Evolutionary conservation across 1,140 invertebrate species (phyloP), one percentile per base, ranked within the genome.

Genomic region (Wasmannia auropunctata): DNA sequence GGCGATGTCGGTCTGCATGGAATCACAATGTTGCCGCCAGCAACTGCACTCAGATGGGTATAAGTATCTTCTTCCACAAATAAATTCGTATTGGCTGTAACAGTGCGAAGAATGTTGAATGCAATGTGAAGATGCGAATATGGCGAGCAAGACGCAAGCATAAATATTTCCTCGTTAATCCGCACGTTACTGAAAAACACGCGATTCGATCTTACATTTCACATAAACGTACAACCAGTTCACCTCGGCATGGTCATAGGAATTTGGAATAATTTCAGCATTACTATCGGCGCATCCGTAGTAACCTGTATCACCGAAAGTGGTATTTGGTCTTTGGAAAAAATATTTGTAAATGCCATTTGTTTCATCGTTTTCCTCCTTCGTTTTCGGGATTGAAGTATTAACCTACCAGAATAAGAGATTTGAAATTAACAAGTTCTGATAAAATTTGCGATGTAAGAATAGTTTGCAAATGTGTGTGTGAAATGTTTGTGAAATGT

Each of bases 1-100:
- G 97, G 97, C 56, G 96, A 96, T 43, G 97, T 96, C 65, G 97
- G 97, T 89, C 96, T 96, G 95, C 97, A 98, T 86, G 97, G 97
- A 88, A 97, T 96, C 19, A 96, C 90, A 16, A 95, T 93, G 63
- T 95, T 93, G 46, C 91, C 92, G 83, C 95, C 95, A 72, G 94
- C 93, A 49, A 91, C 91, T 3, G 93, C 94, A 54, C 88, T 88
- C 28, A 96, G 11, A 22, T 87, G 90, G 19, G 95, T 86, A 28
- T 93, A 91, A 54, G 8, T 86, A 31, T 91, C 93, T 76, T 92
- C 93, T 34, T 95, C 93, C 7, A 95, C 96, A 87, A 97, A 95
- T 70, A 96, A 93, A 89, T 93, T 95, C 37, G 91, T 84, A 16
- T 95, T 92, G 87, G 96, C 97, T 97, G 80, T 93, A 92, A 54